Evolutionary conservation across 2,113 vertebrate species (phyloP), one percentile per base, ranked within the genome.

Genomic region (Zosterops hypoxanthus): DNA sequence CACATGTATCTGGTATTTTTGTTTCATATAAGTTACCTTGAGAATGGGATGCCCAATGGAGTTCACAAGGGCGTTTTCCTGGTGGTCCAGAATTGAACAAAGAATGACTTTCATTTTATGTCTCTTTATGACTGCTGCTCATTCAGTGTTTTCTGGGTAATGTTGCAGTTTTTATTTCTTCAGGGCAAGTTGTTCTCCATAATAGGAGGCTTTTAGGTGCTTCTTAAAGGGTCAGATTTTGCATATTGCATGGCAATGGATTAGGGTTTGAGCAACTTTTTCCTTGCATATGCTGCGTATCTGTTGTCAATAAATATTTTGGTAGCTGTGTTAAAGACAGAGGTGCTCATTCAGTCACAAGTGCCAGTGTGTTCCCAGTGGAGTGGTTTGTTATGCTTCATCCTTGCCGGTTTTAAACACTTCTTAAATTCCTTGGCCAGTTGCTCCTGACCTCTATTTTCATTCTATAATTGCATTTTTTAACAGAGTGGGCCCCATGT

Each of bases 241-340:
- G 4, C 14, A 12, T 34, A 8, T 49, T 68, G 12, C 9, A 6
- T 52, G 42, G 17, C 36, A 68, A 7, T n/a, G 29, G 33, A 22
- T 66, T 39, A 63, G 26, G 8, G 11, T 88, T 80, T 82, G 68
- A 77, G 33, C 18, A 46, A 42, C 20, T 55, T 46, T 63, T 70
- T 42, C 41, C 55, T 80, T 61, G 17, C n/a, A 6, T 1, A 2
- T 0, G 0, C 19, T 31, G 28, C 1, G 0, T 90, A 19, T 34
- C 36, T 83, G 33, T 49, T 69, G 31, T 49, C 80, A 31, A 25
- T 65, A 25, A 52, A 52, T 28, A 11, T 10, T 14, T 17, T 41
- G 50, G 16, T 57, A 47, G n/a, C 46, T 22, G 42, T 73, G 44
- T 22, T 39, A 12, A 65, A 55, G 28, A 8, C 15, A 0, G 12